Evolutionary conservation across 2,888 invertebrate genomes (phyloP), one percentile per base, ranked within the genome.

Genomic region (Hypena proboscidalis): DNA sequence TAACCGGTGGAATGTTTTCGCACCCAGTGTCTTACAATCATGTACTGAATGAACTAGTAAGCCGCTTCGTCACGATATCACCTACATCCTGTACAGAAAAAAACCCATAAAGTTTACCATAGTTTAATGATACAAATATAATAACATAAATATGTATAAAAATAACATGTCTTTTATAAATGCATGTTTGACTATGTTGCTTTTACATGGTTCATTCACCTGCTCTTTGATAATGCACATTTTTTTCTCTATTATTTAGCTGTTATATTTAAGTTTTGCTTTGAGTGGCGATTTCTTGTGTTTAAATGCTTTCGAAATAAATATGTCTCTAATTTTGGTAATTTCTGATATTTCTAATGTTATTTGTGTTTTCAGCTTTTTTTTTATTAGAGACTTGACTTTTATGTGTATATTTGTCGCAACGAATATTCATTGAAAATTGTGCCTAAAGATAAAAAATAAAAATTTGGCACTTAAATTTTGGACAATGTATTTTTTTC

Each of bases 181-280:
- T 70, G 63, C 62, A 70, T 75, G 61, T 58, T n/a, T n/a, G 11
- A 46, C 44, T 46, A 26, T 44, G 39, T 44, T 13, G 49, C 40
- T 62, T 47, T 30, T 26, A 57, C 35, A 52, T 46, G 7, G 36
- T 49, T 55, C 55, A 48, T 46, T 25, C 62, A 67, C 64, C 48
- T 59, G 47, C 57, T 60, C 39, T 67, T 52, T 64, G 56, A 62
- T 39, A 26, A 59, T 50, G 67, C 71, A 74, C 66, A 53, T 53
- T 40, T 39, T 39, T 48, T 49, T 35, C 43, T 19, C 57, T 76
- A 74, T 75, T 77, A 74, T 80, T 83, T 85, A 70, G 86, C 85
- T 86, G 86, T 86, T 85, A 83, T 79, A 58, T 79, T 80, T 70
- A 66, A 62, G 58, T 53, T 64, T 36, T 47, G 52, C 52, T 63